Percentiles rank a stretch among this genome's conserved stretches.
Conservation (phyloP, 2,797 vertebrate genomes). For the Molossus molossus region DNA sequence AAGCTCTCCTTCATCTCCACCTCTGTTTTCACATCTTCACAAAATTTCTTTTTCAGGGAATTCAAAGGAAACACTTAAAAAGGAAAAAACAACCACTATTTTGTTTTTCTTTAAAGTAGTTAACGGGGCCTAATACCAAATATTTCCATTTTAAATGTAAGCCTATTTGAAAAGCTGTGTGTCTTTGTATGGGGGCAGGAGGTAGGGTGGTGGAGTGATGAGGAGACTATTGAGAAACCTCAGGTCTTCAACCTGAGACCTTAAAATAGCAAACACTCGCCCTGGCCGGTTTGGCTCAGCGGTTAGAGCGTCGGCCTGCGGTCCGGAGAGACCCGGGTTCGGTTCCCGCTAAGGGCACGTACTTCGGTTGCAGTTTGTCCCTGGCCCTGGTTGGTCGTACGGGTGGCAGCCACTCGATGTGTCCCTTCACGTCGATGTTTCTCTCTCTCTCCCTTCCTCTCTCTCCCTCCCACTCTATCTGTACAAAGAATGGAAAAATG, state of each 20-base stretch:
- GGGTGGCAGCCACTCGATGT: too few relatives aligned
- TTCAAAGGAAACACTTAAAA: slow-evolving; percentile 38
- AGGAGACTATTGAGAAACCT: neutral
- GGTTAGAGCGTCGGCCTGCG: too few relatives aligned
- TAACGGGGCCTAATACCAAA: neutral
- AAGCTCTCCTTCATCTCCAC: neutral
- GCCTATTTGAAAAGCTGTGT: neutral
- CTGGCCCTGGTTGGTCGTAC: too few relatives aligned
- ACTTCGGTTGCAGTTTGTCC: too few relatives aligned
- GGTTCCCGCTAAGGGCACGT: too few relatives aligned
- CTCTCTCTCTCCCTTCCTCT: too few relatives aligned
- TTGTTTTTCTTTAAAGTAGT: slow-evolving; percentile 24
- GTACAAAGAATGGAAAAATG: too few relatives aligned
- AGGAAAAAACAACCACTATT: slow-evolving; percentile 20
- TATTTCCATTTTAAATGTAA: slow-evolving; percentile 65
- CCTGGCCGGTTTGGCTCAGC: too few relatives aligned
- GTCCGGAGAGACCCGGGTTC: too few relatives aligned
- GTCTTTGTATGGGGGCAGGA: neutral
- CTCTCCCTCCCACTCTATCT: too few relatives aligned
- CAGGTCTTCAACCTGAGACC: slow-evolving; percentile 35
- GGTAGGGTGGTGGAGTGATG: too few relatives aligned
- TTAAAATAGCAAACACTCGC: neutral
- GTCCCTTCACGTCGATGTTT: too few relatives aligned
- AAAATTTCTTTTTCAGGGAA: slow-evolving; percentile 36
- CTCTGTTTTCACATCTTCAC: neutral